phyloP scores from a whole-genome alignment of 92 coral and sea anemone species.

The Palythoa grandis region DNA sequence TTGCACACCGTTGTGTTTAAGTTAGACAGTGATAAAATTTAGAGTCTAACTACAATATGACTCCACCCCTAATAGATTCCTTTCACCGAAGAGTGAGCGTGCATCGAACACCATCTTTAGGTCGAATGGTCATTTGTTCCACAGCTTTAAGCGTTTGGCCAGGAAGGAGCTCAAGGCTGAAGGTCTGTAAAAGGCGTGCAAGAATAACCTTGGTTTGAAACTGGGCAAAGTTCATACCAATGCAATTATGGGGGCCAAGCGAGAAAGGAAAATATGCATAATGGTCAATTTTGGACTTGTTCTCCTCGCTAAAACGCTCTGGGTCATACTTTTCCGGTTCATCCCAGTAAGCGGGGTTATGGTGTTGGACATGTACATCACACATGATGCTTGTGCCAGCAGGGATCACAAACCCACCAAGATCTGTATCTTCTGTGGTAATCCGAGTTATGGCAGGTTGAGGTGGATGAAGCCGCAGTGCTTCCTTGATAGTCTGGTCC shows the following conservation, averaged over 20 bases:
- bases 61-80: neutral
- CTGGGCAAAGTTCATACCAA: slow-evolving; percentile 81
- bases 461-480: slow-evolving; percentile 93
- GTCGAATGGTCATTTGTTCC: slow-evolving; percentile 75
- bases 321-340: slow-evolving; percentile 88
- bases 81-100: slow-evolving; percentile 50
- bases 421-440: slow-evolving; percentile 67
- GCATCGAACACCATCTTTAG: slow-evolving; percentile 77
- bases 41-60: too few species aligned
- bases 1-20: too few species aligned
- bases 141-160: slow-evolving; percentile 75
- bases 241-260: slow-evolving; percentile 85
- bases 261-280: slow-evolving; percentile 85
- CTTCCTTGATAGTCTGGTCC: slow-evolving; percentile 80
- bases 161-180: slow-evolving; percentile 68
- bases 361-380: slow-evolving; percentile 76
- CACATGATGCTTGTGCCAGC: slow-evolving; percentile 86
- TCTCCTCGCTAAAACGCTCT: slow-evolving; percentile 79
- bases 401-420: slow-evolving; percentile 78
- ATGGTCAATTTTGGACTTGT: slow-evolving; percentile 69
- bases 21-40: too few species aligned
- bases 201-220: slow-evolving; percentile 77
- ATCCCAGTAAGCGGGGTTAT: slow-evolving; percentile 90
- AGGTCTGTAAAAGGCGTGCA: slow-evolving; percentile 74
- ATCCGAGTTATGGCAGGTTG: slow-evolving; percentile 84